Evolutionary conservation across 2,888 invertebrate species (phyloP).

Genomic region (Blera fallax): DNA sequence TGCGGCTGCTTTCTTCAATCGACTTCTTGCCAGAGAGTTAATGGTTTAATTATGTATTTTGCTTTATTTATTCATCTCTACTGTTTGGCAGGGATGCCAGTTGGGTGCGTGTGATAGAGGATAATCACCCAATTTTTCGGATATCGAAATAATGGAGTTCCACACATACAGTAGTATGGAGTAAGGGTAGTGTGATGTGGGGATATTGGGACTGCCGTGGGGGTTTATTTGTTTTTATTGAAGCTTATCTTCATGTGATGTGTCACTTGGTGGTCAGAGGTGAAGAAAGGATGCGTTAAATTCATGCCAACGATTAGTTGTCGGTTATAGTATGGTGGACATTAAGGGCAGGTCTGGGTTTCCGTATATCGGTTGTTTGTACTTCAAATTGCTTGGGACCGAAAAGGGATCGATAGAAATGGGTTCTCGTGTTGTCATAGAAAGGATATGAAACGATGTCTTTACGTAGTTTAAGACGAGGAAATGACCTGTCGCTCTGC

Average conservation of each 20-base stretch:
- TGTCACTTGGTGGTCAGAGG: not conserved
- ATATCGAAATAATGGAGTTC: slow-evolving; percentile 56
- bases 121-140: slow-evolving; percentile 59
- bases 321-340: not conserved
- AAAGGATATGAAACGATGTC: not conserved
- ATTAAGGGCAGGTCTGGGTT: not conserved
- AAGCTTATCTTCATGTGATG: slow-evolving; percentile 8
- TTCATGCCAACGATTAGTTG: slow-evolving; percentile 1
- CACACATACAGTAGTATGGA: not conserved
- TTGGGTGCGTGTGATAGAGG: slow-evolving; percentile 48
- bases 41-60: slow-evolving; percentile 70
- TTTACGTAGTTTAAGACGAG: not conserved
- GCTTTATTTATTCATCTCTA: slow-evolving; percentile 62
- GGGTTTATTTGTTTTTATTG: not conserved
- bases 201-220: not conserved
- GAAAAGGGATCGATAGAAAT: not conserved
- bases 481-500: not conserved
- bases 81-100: slow-evolving; percentile 8
- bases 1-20: not conserved
- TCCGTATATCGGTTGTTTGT: not conserved
- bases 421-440: not conserved
- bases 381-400: not conserved
- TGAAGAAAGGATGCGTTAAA: slow-evolving; percentile 1
- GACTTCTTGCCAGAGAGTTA: slow-evolving; percentile 41
- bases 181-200: not conserved